Base-by-base conservation (phyloP, 2,797 vertebrate genomes). In the Pagetopsis macropterus region DNA sequence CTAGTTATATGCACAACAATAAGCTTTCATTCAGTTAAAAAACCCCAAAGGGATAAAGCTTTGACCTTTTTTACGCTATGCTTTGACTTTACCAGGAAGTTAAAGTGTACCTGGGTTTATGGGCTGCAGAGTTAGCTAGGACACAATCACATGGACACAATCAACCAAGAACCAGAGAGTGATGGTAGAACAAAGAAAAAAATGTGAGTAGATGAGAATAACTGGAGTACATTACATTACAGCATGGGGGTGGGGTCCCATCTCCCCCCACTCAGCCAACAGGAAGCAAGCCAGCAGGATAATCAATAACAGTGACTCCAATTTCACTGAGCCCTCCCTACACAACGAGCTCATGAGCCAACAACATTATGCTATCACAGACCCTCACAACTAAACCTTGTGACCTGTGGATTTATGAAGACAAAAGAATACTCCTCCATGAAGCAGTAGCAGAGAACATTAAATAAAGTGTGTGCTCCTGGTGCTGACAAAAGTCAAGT, bases 291-390 rank as follows among this genome's bases (percentile, higher is more conserved):
- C 86, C 88, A 93, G 76, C 17, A 52, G 37, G 55, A 79, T 83
- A 86, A 94, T 94, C 93, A 89, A 94, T 94, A 93, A 61, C 87
- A 86, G 83, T 63, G 70, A 82, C 81, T 79, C 80, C 76, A 71
- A 65, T 81, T 70, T 74, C 76, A 88, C 80, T 86, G 58, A 3
- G 56, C 51, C 62, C 66, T 80, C 17, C 50, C 59, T 58, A 27
- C 63, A 74, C 43, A 55, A 68, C 65, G 72, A 19, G 61, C 37
- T 70, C 21, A 45, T 17, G 45, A 83, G 65, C 59, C 58, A 72
- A 16, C 65, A 77, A 11, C 16, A 48, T 63, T 31, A 62, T 3
- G n/a, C 43, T 58, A 57, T 75, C 1, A 55, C 50, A 40, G 59
- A 44, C n/a, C 61, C 21, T 59, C 33, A 64, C 57, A 56, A 3